These are phyloP conservation scores for Andrena praecox DNA, from an alignment of 2,888 invertebrate species.

Conservation along the genomic window DNA sequence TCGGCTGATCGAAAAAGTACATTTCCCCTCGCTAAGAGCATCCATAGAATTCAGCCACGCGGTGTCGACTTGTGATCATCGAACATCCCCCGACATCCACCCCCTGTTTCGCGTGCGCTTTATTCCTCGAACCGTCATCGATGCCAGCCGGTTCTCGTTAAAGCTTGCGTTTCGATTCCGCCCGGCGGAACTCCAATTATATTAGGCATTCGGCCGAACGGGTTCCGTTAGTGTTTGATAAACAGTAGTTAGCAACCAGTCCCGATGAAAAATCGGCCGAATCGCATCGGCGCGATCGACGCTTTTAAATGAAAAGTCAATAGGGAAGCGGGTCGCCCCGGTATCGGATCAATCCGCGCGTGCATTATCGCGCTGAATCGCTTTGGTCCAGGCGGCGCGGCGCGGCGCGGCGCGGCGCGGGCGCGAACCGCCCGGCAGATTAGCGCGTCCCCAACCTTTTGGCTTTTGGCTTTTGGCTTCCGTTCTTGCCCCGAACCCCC, in stretches of 20 bases:
- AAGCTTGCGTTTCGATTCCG: slow-evolving; percentile 32
- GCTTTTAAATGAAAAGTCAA: slow-evolving; percentile 61
- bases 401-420: neutral
- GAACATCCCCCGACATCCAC: too few relatives aligned
- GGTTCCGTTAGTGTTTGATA: slow-evolving; percentile 48
- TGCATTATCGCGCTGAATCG: slow-evolving; percentile 31
- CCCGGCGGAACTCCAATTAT: slow-evolving; percentile 41
- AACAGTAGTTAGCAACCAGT: slow-evolving; percentile 45
- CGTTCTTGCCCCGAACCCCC: neutral
- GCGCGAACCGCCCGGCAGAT: slow-evolving; percentile 26
- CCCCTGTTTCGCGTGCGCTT: neutral
- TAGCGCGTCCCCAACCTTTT: slow-evolving; percentile 14
- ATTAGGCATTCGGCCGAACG: slow-evolving; percentile 38
- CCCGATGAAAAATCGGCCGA: slow-evolving; percentile 44
- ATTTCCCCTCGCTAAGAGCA: too few relatives aligned
- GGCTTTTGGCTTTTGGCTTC: slow-evolving; percentile 15
- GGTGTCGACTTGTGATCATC: too few relatives aligned
- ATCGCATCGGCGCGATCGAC: slow-evolving; percentile 23
- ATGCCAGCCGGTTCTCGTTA: slow-evolving; percentile 20
- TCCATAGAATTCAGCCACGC: too few relatives aligned
- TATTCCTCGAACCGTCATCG: neutral
- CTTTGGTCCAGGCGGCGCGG: neutral
- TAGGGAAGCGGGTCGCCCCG: slow-evolving; percentile 1
- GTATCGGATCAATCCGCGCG: slow-evolving; percentile 21
- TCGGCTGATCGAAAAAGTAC: too few relatives aligned